A percentile compares a stretch with the other conserved stretches of the same genome.
Evolutionary conservation across 2,888 invertebrate species (phyloP).

Genomic region (Lasiommata megera): DNA sequence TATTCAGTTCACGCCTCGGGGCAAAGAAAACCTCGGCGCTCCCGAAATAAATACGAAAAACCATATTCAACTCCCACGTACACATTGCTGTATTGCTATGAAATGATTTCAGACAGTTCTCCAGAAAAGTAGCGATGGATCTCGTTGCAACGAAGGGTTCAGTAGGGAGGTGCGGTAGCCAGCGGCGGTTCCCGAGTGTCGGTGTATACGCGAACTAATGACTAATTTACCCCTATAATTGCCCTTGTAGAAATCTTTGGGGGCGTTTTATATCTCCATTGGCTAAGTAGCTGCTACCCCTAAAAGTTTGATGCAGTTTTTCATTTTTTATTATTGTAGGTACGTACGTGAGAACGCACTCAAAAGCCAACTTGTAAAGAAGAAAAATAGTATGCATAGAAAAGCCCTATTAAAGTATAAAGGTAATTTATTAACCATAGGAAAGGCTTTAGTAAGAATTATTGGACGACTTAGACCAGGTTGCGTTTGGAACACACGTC

Average conservation of each 20-base stretch:
- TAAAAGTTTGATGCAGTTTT: constrained; percentile 1
- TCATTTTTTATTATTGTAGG: not conserved
- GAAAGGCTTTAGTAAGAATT: too few species aligned
- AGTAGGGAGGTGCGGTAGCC: constrained; percentile 33
- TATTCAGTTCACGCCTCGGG: constrained; percentile 34
- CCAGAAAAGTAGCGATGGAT: constrained; percentile 25
- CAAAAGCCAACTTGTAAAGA: too few species aligned
- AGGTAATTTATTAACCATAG: too few species aligned
- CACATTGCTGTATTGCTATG: not conserved
- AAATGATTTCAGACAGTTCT: not conserved
- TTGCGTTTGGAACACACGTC: too few species aligned
- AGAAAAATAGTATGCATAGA: too few species aligned
- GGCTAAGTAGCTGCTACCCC: constrained; percentile 30
- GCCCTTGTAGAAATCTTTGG: constrained; percentile 41
- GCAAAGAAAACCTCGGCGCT: constrained; percentile 24
- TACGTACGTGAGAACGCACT: too few species aligned
- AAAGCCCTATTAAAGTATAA: too few species aligned
- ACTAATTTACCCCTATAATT: constrained; percentile 45
- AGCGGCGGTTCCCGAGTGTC: constrained; percentile 35
- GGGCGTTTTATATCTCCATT: constrained; percentile 36
- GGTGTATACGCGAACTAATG: constrained; percentile 38
- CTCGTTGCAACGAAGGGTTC: not conserved
- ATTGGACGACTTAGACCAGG: too few species aligned
- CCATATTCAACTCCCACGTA: not conserved
- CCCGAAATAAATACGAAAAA: not conserved